Evolutionary conservation across 1,140 invertebrate species (phyloP), one percentile per base, ranked within the genome.

Genomic region (Agrilus planipennis): DNA sequence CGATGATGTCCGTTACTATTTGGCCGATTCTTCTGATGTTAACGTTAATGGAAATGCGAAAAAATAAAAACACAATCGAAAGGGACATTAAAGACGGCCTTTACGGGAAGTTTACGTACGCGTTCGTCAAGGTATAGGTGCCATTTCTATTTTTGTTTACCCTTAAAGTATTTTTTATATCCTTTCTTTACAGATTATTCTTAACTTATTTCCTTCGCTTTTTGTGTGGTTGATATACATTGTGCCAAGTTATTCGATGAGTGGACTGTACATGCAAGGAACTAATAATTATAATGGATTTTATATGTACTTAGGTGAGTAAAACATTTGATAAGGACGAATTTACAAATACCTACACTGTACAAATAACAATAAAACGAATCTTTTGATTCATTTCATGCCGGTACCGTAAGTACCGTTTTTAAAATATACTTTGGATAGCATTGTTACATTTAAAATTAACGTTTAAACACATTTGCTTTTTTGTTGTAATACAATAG

Each of bases 181-280:
- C 42, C 7, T 16, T 44, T 42, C 39, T 39, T 67, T 67, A 27
- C 56, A 79, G 77, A 61, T 74, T 4, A 43, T 75, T 6, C 73
- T 73, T 50, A 74, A 70, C 44, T 53, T 78, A 18, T 64, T 73
- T 47, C 73, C 79, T 5, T 75, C 79, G 34, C 63, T 63, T 44
- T 75, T 72, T 35, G 73, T 88, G 4, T 89, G 84, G 69, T 49
- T 89, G 36, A 79, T 83, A 1, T 91, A 85, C 56, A 55, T 89
- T 15, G 75, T 89, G 18, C 89, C 89, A 12, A 85, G 84, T 10
- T 92, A 87, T 56, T 84, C 84, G 14, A 91, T 92, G 87, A 80
- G 81, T 7, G 86, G 87, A 0, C 64, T 91, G 0, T 77, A 77
- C 38, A 73, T 75, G 44, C 77, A 80, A 51, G 64, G 71, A 12